Percentiles rank a stretch among this genome's conserved stretches.
These are phyloP conservation scores for Bombus consobrinus DNA, from an alignment of 1,140 invertebrate genomes.

Conservation along the genomic window DNA sequence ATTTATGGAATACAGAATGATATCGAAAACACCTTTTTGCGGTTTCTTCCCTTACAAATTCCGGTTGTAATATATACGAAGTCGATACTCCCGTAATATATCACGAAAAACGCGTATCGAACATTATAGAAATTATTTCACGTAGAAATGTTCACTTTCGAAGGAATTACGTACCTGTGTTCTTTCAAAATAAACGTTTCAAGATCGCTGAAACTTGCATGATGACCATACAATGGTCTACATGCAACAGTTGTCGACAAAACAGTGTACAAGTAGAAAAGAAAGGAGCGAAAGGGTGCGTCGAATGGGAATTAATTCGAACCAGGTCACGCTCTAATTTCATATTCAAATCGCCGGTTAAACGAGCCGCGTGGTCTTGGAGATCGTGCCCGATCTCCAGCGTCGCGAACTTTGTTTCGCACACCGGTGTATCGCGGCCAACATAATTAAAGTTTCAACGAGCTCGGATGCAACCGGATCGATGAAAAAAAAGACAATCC, in stretches of 20 bases:
- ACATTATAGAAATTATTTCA: too few relatives aligned
- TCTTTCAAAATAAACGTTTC: not conserved
- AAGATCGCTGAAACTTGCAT: not conserved
- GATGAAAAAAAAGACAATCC: slow-evolving; percentile 12
- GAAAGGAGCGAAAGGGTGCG: not conserved
- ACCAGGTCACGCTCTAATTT: slow-evolving; percentile 40
- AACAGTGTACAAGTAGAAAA: not conserved
- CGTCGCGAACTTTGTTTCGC: not conserved
- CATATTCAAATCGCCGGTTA: slow-evolving; percentile 31
- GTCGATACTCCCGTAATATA: too few relatives aligned
- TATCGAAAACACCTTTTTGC: too few relatives aligned
- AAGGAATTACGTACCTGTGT: too few relatives aligned
- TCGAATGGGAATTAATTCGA: slow-evolving; percentile 29
- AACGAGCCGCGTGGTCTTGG: slow-evolving; percentile 6
- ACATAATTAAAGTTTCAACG: slow-evolving; percentile 25
- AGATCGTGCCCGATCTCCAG: not conserved
- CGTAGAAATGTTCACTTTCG: too few relatives aligned
- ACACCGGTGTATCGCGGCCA: not conserved
- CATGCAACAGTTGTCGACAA: not conserved
- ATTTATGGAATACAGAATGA: too few relatives aligned
- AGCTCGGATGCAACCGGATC: slow-evolving; percentile 4
- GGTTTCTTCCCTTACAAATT: too few relatives aligned
- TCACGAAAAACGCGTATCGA: too few relatives aligned
- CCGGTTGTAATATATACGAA: too few relatives aligned
- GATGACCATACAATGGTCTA: not conserved